Conservation (phyloP, 35 echinoderm and acorn worm species). For the Eucidaris tribuloides region DNA sequence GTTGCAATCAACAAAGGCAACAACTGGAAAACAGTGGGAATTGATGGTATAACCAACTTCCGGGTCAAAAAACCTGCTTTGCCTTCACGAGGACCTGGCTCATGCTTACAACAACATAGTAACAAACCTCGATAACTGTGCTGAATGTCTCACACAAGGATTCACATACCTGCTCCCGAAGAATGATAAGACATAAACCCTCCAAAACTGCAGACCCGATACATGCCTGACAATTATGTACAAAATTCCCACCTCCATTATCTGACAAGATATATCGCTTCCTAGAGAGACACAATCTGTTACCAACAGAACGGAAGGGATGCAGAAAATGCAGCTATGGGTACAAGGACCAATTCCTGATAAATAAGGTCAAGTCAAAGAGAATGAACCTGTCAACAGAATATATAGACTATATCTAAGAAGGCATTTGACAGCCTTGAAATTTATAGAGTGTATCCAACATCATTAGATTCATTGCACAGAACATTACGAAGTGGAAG, state of each 20-base stretch:
- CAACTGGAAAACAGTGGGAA: background rate
- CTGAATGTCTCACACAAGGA: background rate
- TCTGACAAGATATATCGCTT: constrained; percentile 25
- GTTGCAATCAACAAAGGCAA: no score
- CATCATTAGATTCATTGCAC: background rate
- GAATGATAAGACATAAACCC: no score
- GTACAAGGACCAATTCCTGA: background rate
- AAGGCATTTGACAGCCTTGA: constrained; percentile 22
- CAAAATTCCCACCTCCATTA: no score
- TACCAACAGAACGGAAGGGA: constrained; percentile 14
- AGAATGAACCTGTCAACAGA: background rate
- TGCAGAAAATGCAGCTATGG: constrained; percentile 11
- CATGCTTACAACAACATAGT: no score
- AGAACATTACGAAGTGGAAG: no score
- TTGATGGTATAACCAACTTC: background rate
- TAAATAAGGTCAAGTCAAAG: constrained; percentile 10
- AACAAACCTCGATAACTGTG: background rate
- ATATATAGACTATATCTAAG: constrained; percentile 2
- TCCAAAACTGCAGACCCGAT: background rate
- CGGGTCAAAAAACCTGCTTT: background rate
- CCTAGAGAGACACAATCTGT: constrained; percentile 12
- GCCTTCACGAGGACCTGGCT: no score
- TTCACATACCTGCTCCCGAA: no score
- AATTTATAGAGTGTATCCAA: no score
- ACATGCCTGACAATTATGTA: background rate